phyloP scores from a whole-genome alignment of 2,113 vertebrate genomes.

The Tretioscincus oriximinensis region DNA sequence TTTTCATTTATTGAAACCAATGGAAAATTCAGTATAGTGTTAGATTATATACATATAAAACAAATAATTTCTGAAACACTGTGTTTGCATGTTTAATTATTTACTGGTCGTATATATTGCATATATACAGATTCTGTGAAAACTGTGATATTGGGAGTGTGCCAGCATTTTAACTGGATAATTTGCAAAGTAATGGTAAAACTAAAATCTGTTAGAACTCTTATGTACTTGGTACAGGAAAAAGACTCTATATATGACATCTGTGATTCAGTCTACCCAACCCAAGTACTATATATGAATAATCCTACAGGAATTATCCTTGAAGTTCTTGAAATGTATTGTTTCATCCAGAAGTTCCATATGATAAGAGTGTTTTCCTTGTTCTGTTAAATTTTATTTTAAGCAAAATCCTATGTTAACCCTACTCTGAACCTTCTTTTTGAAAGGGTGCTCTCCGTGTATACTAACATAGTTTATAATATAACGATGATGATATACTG shows the following conservation, averaged over 20 bases:
- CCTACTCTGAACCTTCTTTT: neutral
- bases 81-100: conserved; percentile 13
- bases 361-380: no score
- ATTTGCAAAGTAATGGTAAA: conserved; percentile 18
- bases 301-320: neutral
- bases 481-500: no score
- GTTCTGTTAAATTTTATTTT: neutral
- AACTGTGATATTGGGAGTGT: no score
- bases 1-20: no score
- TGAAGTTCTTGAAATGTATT: neutral
- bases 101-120: conserved; percentile 36
- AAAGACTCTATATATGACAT: neutral
- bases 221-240: neutral
- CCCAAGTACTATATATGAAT: neutral
- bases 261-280: neutral
- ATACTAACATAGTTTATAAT: neutral
- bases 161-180: neutral
- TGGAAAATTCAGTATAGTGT: no score
- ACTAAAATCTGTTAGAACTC: neutral
- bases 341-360: neutral
- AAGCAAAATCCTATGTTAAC: neutral
- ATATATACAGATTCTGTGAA: no score
- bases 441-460: conserved; percentile 24
- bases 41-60: conserved; percentile 19
- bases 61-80: conserved; percentile 22